Evolutionary conservation across 2,888 invertebrate genomes (phyloP).

Genomic region (Griposia aprilina): DNA sequence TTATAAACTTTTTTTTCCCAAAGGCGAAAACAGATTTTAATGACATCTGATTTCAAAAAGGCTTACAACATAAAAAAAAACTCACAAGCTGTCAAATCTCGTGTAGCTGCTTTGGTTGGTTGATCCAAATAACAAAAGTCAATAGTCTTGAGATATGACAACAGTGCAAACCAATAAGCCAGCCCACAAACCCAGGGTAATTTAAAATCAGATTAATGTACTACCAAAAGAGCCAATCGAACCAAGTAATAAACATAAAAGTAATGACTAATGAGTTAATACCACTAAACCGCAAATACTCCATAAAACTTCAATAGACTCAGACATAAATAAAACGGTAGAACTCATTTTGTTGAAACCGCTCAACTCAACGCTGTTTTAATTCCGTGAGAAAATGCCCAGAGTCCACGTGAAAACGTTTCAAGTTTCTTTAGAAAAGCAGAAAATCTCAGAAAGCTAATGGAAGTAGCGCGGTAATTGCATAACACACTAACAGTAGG

Average conservation of each 20-base stretch:
- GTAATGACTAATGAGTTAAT: constrained; percentile 11
- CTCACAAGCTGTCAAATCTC: too few relatives aligned
- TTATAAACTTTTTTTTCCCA: not conserved
- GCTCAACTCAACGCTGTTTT: constrained; percentile 17
- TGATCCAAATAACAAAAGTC: too few relatives aligned
- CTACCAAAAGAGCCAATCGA: constrained; percentile 14
- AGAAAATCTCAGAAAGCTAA: constrained; percentile 27
- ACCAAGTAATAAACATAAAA: constrained; percentile 27
- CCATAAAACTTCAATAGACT: constrained; percentile 18
- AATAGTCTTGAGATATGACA: not conserved
- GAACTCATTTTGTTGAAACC: constrained; percentile 24
- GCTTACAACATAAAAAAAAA: not conserved
- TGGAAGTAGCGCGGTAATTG: not conserved
- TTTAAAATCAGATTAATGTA: not conserved
- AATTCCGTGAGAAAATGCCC: constrained; percentile 26
- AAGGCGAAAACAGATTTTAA: not conserved
- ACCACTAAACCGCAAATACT: constrained; percentile 27
- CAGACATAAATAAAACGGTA: not conserved
- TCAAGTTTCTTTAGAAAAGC: constrained; percentile 20
- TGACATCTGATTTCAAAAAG: not conserved
- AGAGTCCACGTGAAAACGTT: constrained; percentile 6
- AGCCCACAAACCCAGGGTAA: not conserved
- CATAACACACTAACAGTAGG: too few relatives aligned
- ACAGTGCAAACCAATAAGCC: not conserved
- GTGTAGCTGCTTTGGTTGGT: not conserved